Evolutionary conservation across 2,113 vertebrate species (phyloP), one percentile per base, ranked within the genome.

Genomic region (Xiphophorus maculatus): DNA sequence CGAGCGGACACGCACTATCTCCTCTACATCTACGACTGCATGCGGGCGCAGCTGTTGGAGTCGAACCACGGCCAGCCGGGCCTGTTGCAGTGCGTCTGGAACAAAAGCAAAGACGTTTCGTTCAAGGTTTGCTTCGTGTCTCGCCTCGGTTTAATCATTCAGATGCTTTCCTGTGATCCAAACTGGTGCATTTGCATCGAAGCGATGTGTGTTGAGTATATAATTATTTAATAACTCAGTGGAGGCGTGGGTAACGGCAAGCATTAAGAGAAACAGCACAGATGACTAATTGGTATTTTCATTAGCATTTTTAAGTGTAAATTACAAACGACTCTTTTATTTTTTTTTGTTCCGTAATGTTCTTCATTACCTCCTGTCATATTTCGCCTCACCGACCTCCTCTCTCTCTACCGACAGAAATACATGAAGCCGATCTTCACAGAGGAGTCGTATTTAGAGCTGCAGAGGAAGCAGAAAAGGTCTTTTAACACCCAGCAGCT

Each of bases 1-100:
- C 95, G 96, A 3, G 92, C 94, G 0, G 98, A 99, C 91, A 99
- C 98, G 1, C 98, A 99, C 85, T 99, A 97, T 88, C 90, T 99
- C 80, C 97, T 98, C 0, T 97, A 98, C 78, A 94, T 99, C 89
- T 99, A 97, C 0, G 98, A 99, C 71, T 93, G 91, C 35, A 75
- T 97, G 91, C 87, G 96, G 66, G 92, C 87, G 3, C 94, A 93
- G 0, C 94, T 99, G 73, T 92, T 95, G 90, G 96, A 97, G 30
- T 89, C 48, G 0, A 94, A 93, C 69, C 95, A 96, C 0, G 93
- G 93, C 13, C 96, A 95, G 79, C 93, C 96, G 0, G 85, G 88
- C 0, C 96, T 97, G 71, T 77, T 98, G 65, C 96, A 96, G 81
- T 63, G 93, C 7, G 96, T 97, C 60, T 99, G 98, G 97, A 95